A percentile compares a stretch with the other conserved stretches of the same genome.
Conservation (phyloP, 1,140 invertebrate genomes). For the Acarapis woodi region DNA sequence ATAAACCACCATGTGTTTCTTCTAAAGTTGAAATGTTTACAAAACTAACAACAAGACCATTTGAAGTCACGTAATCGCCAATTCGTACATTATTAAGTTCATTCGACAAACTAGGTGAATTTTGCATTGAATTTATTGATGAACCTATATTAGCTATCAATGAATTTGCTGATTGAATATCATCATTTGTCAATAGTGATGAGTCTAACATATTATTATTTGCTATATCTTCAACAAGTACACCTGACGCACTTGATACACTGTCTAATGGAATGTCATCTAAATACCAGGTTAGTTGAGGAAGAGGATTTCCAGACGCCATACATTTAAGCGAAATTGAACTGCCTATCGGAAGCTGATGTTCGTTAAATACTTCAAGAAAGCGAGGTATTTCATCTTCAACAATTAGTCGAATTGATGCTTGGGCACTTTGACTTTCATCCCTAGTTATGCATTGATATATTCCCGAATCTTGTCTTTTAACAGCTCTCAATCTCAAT, state of each 20-base stretch:
- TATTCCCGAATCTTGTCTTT: no score
- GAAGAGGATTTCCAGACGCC: constrained; percentile 63
- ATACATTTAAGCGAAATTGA: constrained; percentile 22
- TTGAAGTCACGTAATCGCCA: constrained; percentile 15
- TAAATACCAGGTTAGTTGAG: constrained; percentile 73
- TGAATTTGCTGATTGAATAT: no score
- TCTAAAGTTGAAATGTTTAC: constrained; percentile 21
- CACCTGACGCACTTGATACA: constrained; percentile 3
- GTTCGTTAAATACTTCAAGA: constrained; percentile 37
- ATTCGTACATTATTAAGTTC: no score
- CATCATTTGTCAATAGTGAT: no score
- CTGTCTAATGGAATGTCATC: constrained; percentile 28
- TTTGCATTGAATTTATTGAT: no score
- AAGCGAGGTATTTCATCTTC: constrained; percentile 17
- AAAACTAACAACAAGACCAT: constrained; percentile 17
- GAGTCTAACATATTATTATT: no score
- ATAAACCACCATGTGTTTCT: neutral
- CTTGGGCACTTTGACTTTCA: no score
- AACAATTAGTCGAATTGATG: no score
- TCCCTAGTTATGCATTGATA: no score
- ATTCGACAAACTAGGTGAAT: no score
- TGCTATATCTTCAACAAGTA: neutral
- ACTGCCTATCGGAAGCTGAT: constrained; percentile 50
- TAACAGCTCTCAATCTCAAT: no score
- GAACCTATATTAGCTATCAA: no score